These are phyloP conservation scores for Athalia cordata DNA, from an alignment of 2,888 invertebrate species.

Conservation along the genomic window DNA sequence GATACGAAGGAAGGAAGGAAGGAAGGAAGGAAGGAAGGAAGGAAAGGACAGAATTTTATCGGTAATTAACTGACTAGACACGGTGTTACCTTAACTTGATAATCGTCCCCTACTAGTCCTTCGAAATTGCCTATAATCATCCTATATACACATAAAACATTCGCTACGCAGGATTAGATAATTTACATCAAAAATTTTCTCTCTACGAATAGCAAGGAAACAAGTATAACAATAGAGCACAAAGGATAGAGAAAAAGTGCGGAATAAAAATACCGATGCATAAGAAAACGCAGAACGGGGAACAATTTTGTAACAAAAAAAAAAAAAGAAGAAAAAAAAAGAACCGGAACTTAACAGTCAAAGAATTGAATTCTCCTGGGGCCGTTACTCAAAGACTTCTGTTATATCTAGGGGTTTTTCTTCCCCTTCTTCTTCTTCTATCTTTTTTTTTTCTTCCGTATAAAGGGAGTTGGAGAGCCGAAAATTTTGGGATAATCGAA, in stretches of 20 bases:
- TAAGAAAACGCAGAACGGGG: neutral
- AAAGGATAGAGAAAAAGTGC: neutral
- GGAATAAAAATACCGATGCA: neutral
- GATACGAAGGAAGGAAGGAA: conserved; percentile 19
- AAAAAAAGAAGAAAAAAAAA: no score
- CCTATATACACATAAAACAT: no score
- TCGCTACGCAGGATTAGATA: no score
- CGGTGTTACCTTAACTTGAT: conserved; percentile 29
- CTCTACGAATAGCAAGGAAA: no score
- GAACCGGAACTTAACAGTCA: conserved; percentile 7
- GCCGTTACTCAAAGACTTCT: neutral
- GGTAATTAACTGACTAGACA: conserved; percentile 38
- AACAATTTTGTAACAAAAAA: neutral
- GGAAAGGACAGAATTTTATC: conserved; percentile 35
- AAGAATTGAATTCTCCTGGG: no score
- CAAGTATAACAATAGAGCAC: no score
- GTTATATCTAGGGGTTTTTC: neutral
- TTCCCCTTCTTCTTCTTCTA: neutral
- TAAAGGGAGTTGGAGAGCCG: neutral
- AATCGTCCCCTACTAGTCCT: conserved; percentile 21
- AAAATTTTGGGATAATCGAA: conserved; percentile 20
- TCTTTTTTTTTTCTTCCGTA: neutral
- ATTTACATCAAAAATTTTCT: no score
- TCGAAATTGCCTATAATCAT: conserved; percentile 5
- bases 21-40: conserved; percentile 20